Evolutionary conservation across 2,888 invertebrate species (phyloP), one percentile per base, ranked within the genome.

Genomic region (Scaeva pyrastri): DNA sequence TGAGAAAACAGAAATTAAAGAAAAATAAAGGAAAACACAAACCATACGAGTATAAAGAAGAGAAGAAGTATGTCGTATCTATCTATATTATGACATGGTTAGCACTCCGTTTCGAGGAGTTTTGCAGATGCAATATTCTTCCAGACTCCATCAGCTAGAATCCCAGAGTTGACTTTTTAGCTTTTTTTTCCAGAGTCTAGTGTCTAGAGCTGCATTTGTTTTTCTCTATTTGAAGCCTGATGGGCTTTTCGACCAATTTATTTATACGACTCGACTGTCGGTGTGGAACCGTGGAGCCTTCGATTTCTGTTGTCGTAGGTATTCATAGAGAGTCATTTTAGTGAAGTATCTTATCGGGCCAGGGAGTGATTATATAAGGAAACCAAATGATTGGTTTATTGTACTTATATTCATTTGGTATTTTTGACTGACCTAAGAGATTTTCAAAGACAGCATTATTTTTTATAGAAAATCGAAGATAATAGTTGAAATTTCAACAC

Each of bases 21-120:
- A 23, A 72, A 21, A 12, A 71, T 60, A 48, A 71, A 19, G 19
- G 48, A 6, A 45, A 2, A 52, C 62, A 62, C 12, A 43, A 64
- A 64, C 64, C n/a, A n/a, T n/a, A n/a, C n/a, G n/a, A n/a, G n/a
- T 31, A 31, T 55, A 58, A 52, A 31, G 64, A 36, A 68, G 45
- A 50, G 72, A 74, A 79, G 48, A 62, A 79, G 82, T 82, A 74
- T 86, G 86, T 82, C 77, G 86, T 86, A 74, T 86, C 86, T 86
- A 86, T 86, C 86, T 86, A 82, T 74, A 82, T 82, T 86, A 86
- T 86, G 86, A 86, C 86, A 86, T 86, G 86, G 86, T 74, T 86
- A 82, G 86, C 77, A 86, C 86, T 82, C 86, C 60, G 77, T 31
- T 71, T 64, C 72, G 21, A 56, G 77, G 71, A 78, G 86, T 82